phyloP scores from a whole-genome alignment of 2,797 vertebrate genomes.

The Argyrosomus regius region DNA sequence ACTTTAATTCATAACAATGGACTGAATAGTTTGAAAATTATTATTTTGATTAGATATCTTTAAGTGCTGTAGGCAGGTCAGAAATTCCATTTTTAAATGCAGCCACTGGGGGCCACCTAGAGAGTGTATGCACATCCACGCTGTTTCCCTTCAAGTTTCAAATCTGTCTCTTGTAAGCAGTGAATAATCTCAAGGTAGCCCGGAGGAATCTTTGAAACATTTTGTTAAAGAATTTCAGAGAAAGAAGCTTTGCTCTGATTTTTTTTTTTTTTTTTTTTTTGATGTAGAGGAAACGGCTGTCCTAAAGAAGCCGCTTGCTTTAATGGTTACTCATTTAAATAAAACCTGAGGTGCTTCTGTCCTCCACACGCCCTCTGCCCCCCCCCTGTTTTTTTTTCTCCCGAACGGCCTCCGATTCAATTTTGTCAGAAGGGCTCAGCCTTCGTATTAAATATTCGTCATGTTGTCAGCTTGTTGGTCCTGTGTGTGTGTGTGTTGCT shows the following conservation, averaged over 20 bases:
- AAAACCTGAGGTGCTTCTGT: constrained; percentile 48
- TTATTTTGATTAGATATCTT: constrained; percentile 35
- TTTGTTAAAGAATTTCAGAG: constrained; percentile 65
- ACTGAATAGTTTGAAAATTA: constrained; percentile 19
- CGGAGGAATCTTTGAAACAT: constrained; percentile 71
- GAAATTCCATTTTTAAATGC: constrained; percentile 48
- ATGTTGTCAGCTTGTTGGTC: constrained; percentile 70
- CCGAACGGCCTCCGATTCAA: constrained; percentile 53
- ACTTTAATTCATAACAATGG: constrained; percentile 13
- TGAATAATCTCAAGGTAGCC: constrained; percentile 73
- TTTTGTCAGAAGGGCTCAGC: constrained; percentile 57
- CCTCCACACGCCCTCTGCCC: neutral
- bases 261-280: constrained; percentile 26
- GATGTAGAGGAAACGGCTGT: constrained; percentile 47
- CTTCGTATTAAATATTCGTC: constrained; percentile 53
- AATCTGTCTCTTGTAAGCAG: constrained; percentile 63
- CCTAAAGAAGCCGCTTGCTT: constrained; percentile 60
- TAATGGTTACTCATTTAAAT: constrained; percentile 69
- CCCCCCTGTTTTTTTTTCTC: constrained; percentile 4
- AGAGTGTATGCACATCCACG: constrained; percentile 42
- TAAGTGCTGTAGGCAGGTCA: constrained; percentile 37
- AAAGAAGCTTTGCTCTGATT: constrained; percentile 48
- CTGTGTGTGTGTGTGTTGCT: constrained; percentile 86
- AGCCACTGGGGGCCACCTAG: constrained; percentile 42
- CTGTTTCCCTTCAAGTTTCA: constrained; percentile 59